Evolutionary conservation across 1,140 invertebrate genomes (phyloP).

Genomic region (Sitobion miscanthi): DNA sequence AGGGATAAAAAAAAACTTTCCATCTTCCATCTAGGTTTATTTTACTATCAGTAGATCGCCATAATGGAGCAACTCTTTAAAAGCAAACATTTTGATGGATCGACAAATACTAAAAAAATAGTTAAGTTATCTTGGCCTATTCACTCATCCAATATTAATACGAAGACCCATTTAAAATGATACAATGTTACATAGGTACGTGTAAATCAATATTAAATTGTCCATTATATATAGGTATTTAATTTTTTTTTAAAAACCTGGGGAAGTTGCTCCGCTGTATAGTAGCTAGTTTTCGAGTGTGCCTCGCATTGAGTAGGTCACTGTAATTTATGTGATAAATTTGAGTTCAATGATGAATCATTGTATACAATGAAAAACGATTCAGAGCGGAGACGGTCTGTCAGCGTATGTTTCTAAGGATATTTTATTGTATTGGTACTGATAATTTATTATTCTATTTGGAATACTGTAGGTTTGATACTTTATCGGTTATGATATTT

Average conservation of each 20-base stretch:
- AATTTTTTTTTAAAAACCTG: no score
- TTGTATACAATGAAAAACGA: not conserved
- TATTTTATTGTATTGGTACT: not conserved
- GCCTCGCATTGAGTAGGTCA: not conserved
- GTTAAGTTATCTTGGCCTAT: not conserved
- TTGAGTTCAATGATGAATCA: not conserved
- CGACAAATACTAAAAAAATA: not conserved
- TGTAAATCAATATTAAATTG: not conserved
- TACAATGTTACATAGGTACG: not conserved
- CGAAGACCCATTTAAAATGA: not conserved
- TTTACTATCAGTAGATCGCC: not conserved
- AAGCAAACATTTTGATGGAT: slow-evolving; percentile 31
- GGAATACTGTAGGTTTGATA: not conserved
- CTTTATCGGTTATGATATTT: not conserved
- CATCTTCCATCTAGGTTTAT: not conserved
- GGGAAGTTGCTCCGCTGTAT: no score
- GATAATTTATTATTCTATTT: not conserved
- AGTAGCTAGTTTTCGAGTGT: not conserved
- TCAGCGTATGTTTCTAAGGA: not conserved
- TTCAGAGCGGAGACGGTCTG: not conserved
- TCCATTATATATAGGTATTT: not conserved
- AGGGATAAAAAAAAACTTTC: not conserved
- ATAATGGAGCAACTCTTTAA: slow-evolving; percentile 11
- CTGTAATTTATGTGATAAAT: not conserved
- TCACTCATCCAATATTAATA: not conserved